Percentiles rank a stretch among this genome's conserved stretches.
Evolutionary conservation across 1,140 invertebrate genomes (phyloP).

Genomic region (Pemphigus obesinymphae): DNA sequence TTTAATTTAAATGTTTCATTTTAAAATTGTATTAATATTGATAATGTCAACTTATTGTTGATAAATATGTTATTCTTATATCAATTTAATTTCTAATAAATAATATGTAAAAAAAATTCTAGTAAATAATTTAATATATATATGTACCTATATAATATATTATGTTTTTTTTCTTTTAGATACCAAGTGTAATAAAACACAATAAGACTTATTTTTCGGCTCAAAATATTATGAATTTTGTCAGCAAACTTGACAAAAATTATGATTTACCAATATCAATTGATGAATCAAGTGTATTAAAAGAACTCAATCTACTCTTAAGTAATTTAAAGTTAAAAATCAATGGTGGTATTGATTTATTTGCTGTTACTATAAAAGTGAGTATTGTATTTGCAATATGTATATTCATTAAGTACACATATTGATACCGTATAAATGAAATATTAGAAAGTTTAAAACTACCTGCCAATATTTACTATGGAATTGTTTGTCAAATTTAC

Average conservation of each 20-base stretch:
- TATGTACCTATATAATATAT: neutral
- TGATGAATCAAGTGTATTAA: neutral
- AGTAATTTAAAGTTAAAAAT: conserved; percentile 20
- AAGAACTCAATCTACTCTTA: neutral
- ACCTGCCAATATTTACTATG: too few species aligned
- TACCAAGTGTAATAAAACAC: neutral
- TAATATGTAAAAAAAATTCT: too few species aligned
- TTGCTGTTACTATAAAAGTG: conserved; percentile 11
- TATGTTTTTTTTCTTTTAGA: neutral
- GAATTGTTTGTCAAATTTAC: too few species aligned
- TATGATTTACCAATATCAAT: neutral
- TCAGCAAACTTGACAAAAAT: neutral
- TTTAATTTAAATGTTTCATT: too few species aligned
- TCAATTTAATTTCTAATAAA: too few species aligned
- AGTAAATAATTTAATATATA: too few species aligned
- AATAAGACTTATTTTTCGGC: neutral
- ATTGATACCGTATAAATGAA: too few species aligned
- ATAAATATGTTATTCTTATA: too few species aligned
- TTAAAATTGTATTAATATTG: too few species aligned
- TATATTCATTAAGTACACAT: neutral
- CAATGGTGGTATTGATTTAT: conserved; percentile 7
- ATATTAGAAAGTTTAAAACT: too few species aligned
- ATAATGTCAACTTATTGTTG: too few species aligned
- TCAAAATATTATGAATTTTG: neutral
- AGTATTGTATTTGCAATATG: neutral